Conservation (phyloP, 2,113 vertebrate species). For the Equus quagga region DNA sequence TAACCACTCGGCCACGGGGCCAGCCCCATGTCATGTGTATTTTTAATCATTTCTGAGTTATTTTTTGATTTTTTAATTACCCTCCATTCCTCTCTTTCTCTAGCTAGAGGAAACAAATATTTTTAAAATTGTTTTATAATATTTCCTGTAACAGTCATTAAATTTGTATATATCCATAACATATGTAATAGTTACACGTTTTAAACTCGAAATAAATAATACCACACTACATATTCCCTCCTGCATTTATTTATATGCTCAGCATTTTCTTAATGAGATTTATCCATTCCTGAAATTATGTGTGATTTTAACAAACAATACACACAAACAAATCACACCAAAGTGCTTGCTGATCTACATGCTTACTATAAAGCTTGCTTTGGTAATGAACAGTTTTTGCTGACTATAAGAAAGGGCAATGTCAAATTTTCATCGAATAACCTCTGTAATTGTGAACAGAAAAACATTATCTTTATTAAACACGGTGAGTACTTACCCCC, state of each 20-base stretch:
- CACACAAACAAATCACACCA: neutral
- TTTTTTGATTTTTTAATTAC: neutral
- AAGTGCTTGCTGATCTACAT: neutral
- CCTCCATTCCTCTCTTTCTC: neutral
- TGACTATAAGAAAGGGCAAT: neutral
- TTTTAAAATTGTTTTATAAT: neutral
- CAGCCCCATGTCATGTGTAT: too few species aligned
- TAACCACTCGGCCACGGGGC: too few species aligned
- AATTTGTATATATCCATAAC: neutral
- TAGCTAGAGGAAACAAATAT: neutral
- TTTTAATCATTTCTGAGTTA: neutral
- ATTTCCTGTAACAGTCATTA: neutral
- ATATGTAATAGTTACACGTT: neutral
- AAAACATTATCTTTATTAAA: neutral
- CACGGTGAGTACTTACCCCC: neutral
- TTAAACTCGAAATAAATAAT: neutral
- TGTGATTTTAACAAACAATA: neutral
- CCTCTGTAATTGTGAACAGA: neutral
- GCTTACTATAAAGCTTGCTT: neutral
- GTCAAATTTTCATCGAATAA: neutral
- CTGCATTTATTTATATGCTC: neutral
- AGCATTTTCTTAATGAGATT: neutral
- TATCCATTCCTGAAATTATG: neutral
- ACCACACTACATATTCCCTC: neutral
- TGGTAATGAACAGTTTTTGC: neutral